Conservation (phyloP, 2,888 invertebrate genomes). For the Heliconius charithonia region DNA sequence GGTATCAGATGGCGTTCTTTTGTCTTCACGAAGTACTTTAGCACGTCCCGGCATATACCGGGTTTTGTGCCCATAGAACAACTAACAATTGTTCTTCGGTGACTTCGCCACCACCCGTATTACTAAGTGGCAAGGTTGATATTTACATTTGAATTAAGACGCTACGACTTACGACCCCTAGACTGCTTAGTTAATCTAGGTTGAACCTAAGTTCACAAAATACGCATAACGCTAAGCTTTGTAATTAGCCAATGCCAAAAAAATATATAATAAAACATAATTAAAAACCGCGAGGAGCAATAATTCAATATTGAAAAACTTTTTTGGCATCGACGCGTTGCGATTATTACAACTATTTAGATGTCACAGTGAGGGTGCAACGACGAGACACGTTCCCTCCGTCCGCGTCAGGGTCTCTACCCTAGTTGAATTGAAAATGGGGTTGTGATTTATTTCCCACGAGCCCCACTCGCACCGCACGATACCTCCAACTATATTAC, state of each 20-base stretch:
- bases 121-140: slow-evolving; percentile 35
- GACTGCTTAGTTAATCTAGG: slow-evolving; percentile 29
- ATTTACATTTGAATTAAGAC: slow-evolving; percentile 21
- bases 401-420: slow-evolving; percentile 64
- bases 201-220: slow-evolving; percentile 35
- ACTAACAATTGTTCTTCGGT: slow-evolving; percentile 49
- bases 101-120: slow-evolving; percentile 47
- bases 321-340: slow-evolving; percentile 57
- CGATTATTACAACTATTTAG: slow-evolving; percentile 77
- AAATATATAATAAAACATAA: not conserved
- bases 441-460: slow-evolving; percentile 83
- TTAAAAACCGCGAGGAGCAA: not conserved
- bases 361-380: slow-evolving; percentile 75
- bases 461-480: slow-evolving; percentile 67
- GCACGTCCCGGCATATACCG: slow-evolving; percentile 59
- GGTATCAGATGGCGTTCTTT: slow-evolving; percentile 72
- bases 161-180: slow-evolving; percentile 5
- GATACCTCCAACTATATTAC: slow-evolving; percentile 69
- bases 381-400: slow-evolving; percentile 63
- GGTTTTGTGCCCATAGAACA: slow-evolving; percentile 53
- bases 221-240: not conserved
- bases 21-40: slow-evolving; percentile 66
- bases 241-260: not conserved
- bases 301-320: slow-evolving; percentile 30
- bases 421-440: slow-evolving; percentile 79